A percentile compares a stretch with the other conserved stretches of the same genome.
Conservation (phyloP, 2,797 vertebrate genomes). For the Tokudaia tokunoshimensis region DNA sequence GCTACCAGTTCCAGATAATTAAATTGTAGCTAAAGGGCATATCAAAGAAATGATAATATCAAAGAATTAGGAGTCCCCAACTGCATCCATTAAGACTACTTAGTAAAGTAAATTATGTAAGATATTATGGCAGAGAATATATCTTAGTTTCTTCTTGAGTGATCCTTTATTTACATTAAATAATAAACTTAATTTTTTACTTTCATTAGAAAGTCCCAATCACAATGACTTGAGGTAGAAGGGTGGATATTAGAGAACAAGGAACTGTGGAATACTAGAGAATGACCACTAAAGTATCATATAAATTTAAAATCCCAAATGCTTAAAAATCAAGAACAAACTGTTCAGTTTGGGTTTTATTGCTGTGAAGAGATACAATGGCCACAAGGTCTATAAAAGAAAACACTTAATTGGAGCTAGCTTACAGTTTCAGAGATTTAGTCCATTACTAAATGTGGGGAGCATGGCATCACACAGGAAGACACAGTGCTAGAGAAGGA, state of each 20-base stretch:
- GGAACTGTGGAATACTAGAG: background rate
- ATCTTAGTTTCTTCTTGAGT: background rate
- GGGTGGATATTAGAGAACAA: background rate
- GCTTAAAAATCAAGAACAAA: background rate
- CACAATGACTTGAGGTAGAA: slow-evolving; percentile 18
- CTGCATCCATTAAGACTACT: background rate
- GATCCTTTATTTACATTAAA: background rate
- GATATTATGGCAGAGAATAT: background rate
- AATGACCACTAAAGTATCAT: background rate
- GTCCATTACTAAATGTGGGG: background rate
- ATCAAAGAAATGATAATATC: slow-evolving; percentile 44
- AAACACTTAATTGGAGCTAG: background rate
- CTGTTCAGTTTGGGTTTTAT: background rate
- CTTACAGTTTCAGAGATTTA: background rate
- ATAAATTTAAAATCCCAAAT: background rate
- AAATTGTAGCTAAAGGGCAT: background rate
- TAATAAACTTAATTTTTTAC: background rate
- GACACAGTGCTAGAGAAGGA: background rate
- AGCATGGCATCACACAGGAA: background rate
- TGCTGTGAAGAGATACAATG: background rate
- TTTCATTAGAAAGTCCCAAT: slow-evolving; percentile 33
- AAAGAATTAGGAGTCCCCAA: slow-evolving; percentile 36
- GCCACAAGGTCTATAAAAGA: background rate
- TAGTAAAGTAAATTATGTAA: slow-evolving; percentile 43
- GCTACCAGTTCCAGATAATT: slow-evolving; percentile 8